Conservation (phyloP, 2,888 invertebrate genomes). For the Sinodicranocentrus sp. region DNA sequence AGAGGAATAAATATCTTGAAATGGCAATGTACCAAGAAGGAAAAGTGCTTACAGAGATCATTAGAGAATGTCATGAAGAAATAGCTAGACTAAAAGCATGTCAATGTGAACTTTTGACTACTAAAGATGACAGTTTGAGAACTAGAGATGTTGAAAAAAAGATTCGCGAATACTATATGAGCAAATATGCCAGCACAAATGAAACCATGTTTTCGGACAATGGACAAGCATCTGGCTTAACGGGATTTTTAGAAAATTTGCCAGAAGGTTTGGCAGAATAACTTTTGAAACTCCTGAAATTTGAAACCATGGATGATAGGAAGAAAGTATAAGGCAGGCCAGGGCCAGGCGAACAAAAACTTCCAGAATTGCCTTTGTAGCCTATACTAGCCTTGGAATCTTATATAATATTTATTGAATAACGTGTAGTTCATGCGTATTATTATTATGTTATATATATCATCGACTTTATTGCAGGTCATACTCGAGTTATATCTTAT, state of each 20-base stretch:
- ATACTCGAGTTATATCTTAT: too few relatives aligned
- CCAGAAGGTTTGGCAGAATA: constrained; percentile 4
- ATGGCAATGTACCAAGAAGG: constrained; percentile 36
- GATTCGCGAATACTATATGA: constrained; percentile 28
- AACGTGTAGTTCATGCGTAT: too few relatives aligned
- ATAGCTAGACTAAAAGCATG: constrained; percentile 3
- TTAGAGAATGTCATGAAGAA: constrained; percentile 27
- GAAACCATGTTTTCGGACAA: neutral
- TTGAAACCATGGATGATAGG: too few relatives aligned
- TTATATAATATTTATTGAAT: too few relatives aligned
- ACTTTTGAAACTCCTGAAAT: too few relatives aligned
- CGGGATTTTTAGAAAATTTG: neutral
- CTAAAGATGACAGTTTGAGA: neutral
- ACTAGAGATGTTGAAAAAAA: constrained; percentile 7
- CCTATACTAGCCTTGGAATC: too few relatives aligned
- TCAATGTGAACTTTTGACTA: constrained; percentile 17
- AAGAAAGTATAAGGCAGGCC: too few relatives aligned
- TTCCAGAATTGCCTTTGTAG: too few relatives aligned
- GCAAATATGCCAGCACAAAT: neutral
- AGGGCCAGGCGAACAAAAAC: too few relatives aligned
- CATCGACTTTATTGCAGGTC: too few relatives aligned
- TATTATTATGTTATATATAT: too few relatives aligned
- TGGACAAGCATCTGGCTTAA: neutral
- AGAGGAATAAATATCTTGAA: constrained; percentile 27
- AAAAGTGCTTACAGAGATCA: constrained; percentile 12